A percentile compares a stretch with the other conserved stretches of the same genome.
These are phyloP conservation scores for Cantharis lateralis DNA, from an alignment of 2,888 invertebrate genomes.

Conservation along the genomic window DNA sequence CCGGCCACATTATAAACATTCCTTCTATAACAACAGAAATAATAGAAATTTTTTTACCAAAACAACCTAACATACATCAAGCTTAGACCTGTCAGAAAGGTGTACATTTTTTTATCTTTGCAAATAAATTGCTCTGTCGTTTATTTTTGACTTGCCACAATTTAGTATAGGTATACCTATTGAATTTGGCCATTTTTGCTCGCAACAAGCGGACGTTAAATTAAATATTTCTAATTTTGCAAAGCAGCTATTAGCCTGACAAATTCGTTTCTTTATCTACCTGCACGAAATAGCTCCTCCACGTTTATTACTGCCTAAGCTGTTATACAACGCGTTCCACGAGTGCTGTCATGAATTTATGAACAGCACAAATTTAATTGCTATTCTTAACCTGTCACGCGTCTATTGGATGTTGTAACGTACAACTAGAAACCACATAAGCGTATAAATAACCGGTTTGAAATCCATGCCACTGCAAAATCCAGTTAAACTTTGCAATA, in stretches of 20 bases:
- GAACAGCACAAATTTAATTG: background rate
- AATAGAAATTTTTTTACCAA: background rate
- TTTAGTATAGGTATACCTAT: too few relatives aligned
- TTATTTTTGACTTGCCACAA: background rate
- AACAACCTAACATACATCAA: background rate
- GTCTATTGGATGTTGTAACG: background rate
- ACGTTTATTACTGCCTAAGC: background rate
- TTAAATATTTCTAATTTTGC: background rate
- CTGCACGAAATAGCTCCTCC: background rate
- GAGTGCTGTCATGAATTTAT: background rate
- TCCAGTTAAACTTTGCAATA: too few relatives aligned
- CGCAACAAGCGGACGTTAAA: background rate
- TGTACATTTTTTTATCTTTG: background rate
- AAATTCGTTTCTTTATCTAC: background rate
- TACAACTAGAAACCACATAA: background rate
- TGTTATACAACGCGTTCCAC: background rate
- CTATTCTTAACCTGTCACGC: background rate
- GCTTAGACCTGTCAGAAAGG: background rate
- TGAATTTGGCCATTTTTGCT: background rate
- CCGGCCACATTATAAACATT: background rate
- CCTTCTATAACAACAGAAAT: too few relatives aligned
- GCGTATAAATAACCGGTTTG: background rate
- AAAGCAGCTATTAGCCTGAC: background rate
- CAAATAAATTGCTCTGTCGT: background rate
- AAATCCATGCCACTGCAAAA: background rate